These are phyloP conservation scores for Capitulum mitella DNA, from an alignment of 2,888 invertebrate genomes.

Conservation along the genomic window DNA sequence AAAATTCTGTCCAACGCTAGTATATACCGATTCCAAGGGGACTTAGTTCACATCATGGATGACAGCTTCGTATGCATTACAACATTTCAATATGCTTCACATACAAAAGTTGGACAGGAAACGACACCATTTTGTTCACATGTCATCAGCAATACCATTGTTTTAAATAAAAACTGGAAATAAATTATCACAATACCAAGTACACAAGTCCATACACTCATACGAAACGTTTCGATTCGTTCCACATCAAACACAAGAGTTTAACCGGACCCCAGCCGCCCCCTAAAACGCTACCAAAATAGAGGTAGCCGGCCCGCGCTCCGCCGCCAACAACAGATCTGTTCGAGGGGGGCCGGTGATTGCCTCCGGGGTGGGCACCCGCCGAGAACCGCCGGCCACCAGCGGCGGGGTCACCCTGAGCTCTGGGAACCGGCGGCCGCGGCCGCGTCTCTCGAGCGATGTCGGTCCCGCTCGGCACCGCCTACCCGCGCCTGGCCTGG, in stretches of 20 bases:
- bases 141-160: neutral
- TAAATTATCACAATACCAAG: constrained; percentile 12
- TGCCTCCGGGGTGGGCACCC: too few species aligned
- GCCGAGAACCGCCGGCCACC: neutral
- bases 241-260: neutral
- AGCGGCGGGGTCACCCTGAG: neutral
- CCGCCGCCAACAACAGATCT: too few species aligned
- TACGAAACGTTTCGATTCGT: neutral
- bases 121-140: neutral
- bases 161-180: constrained; percentile 19
- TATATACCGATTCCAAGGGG: neutral
- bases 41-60: constrained; percentile 12
- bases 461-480: too few species aligned
- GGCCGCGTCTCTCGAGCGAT: too few species aligned
- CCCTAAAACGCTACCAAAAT: neutral
- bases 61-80: neutral
- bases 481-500: too few species aligned
- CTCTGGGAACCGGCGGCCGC: too few species aligned
- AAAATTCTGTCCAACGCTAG: constrained; percentile 6
- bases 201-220: neutral
- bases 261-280: neutral
- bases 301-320: neutral
- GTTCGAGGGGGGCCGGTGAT: too few species aligned
- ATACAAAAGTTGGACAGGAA: neutral
- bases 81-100: neutral